A percentile compares a stretch with the other conserved stretches of the same genome.
phyloP scores from a whole-genome alignment of 2,797 vertebrate genomes.

The Chelmon rostratus region DNA sequence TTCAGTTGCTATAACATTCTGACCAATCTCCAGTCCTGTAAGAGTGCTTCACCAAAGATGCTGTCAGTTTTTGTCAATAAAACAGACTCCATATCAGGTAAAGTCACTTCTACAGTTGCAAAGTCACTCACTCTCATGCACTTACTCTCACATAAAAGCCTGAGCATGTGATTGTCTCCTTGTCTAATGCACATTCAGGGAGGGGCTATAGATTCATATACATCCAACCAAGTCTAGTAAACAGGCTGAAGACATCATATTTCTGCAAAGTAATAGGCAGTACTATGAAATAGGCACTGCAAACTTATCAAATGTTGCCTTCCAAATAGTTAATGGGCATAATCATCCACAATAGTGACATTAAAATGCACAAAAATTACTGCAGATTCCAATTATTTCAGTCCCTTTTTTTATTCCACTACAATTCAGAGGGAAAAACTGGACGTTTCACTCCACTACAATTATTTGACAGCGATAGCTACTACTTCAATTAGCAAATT shows the following conservation, averaged over 20 bases:
- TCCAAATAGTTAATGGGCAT: background rate
- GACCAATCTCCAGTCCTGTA: background rate
- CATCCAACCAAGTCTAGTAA: conserved; percentile 56
- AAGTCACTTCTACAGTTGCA: background rate
- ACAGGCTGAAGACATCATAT: conserved; percentile 23
- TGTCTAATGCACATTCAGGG: conserved; percentile 66
- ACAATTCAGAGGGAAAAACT: no score
- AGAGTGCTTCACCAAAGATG: background rate
- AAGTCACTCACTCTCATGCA: background rate
- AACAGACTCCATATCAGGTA: background rate
- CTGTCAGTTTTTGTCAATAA: background rate
- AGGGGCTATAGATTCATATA: conserved; percentile 59
- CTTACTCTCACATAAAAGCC: conserved; percentile 26
- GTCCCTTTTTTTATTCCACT: no score
- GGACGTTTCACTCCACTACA: no score
- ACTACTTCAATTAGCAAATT: no score
- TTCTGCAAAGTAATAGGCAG: conserved; percentile 8
- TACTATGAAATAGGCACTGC: background rate
- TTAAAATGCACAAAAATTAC: background rate
- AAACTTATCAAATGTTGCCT: background rate
- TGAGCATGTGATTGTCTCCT: conserved; percentile 28
- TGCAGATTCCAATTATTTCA: no score
- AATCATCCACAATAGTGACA: background rate
- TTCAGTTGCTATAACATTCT: background rate
- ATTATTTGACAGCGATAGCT: no score